A percentile compares a stretch with the other conserved stretches of the same genome.
These are phyloP conservation scores for Varanus komodoensis DNA, from an alignment of 2,113 vertebrate species.

Conservation along the genomic window DNA sequence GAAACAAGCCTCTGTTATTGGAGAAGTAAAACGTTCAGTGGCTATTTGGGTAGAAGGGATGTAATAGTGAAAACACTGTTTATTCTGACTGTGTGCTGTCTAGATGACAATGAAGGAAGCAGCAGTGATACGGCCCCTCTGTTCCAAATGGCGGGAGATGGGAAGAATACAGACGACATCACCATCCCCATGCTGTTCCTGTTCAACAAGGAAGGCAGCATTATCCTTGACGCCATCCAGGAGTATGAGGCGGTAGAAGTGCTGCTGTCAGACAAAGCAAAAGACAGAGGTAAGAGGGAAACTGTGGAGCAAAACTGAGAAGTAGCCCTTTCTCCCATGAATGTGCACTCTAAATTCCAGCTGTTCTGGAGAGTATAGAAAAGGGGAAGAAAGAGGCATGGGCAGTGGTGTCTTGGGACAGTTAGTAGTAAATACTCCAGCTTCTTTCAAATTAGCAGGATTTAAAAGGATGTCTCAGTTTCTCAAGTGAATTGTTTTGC, in stretches of 20 bases:
- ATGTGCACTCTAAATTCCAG: neutral
- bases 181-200: slow-evolving; percentile 95
- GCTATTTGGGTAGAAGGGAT: neutral
- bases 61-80: neutral
- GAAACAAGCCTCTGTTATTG: neutral
- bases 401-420: neutral
- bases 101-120: slow-evolving; percentile 98
- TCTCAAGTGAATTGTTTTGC: neutral
- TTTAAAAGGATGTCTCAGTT: neutral
- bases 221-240: slow-evolving; percentile 91
- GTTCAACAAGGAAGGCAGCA: slow-evolving; percentile 97
- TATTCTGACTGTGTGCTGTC: slow-evolving; percentile 36
- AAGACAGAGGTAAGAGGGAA: slow-evolving; percentile 88
- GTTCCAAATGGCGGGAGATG: slow-evolving; percentile 99
- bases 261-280: slow-evolving; percentile 95
- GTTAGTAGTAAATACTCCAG: neutral
- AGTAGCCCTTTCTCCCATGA: neutral
- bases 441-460: neutral
- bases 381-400: neutral
- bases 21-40: neutral
- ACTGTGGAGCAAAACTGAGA: neutral
- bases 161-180: slow-evolving; percentile 93
- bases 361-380: neutral
- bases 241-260: slow-evolving; percentile 95
- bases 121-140: slow-evolving; percentile 98